Evolutionary conservation across 2,797 vertebrate genomes (phyloP), one percentile per base, ranked within the genome.

Genomic region (Anomalospiza imberbis): DNA sequence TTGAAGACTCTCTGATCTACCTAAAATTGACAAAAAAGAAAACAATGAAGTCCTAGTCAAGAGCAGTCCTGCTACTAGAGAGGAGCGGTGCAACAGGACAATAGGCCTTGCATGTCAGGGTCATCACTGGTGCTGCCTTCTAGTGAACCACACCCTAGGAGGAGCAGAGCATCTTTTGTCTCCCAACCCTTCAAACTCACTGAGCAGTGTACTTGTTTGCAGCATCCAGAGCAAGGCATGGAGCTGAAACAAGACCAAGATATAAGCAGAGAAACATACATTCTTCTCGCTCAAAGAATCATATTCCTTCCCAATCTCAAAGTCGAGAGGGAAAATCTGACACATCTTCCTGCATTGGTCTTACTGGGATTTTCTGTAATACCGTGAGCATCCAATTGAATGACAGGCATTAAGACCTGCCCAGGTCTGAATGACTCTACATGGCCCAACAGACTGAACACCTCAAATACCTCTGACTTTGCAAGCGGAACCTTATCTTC

Each of bases 1-100:
- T 98, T 99, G 86, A 99, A 98, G 44, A 99, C 99, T n/a, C 98
- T 97, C 97, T 99, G 99, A 97, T 99, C 99, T 6, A 98, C 99
- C 99, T 99, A 81, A 54, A 92, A 70, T 88, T 48, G 14, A 67
- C 7, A 61, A 92, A 79, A 79, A 36, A 38, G 8, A 57, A 71
- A 91, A 67, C 16, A 42, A 53, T 10, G 2, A 80, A 38, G 19
- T 58, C 40, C 40, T 72, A 44, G 36, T 47, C 60, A 85, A 83
- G 26, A 85, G n/a, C 20, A 76, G 17, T 53, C 36, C 18, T 74
- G 42, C 60, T 54, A 12, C 0, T 51, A 58, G 26, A 91, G n/a
- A 92, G 22, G 11, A 82, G 26, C 0, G 0, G 28, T 36, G 11
- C 62, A 86, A 63, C 12, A 47, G 45, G 9, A 57, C 9, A 62